Percentiles rank a stretch among this genome's conserved stretches.
These are phyloP conservation scores for Tortrix viridana DNA, from an alignment of 2,888 invertebrate species.

Conservation along the genomic window DNA sequence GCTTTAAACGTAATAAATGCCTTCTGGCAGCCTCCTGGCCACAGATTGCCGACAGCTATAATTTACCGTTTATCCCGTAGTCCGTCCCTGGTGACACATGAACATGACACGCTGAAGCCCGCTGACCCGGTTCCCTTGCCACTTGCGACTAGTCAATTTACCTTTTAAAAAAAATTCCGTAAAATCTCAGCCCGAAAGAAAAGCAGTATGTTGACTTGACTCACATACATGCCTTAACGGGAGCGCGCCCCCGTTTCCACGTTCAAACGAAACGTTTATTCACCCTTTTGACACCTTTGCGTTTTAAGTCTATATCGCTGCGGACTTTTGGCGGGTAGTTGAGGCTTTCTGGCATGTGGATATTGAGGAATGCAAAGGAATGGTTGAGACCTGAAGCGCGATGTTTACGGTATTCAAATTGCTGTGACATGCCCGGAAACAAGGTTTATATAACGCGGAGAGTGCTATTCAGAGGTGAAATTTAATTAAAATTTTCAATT, in stretches of 20 bases:
- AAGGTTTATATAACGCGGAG: constrained; percentile 42
- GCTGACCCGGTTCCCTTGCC: constrained; percentile 80
- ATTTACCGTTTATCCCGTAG: constrained; percentile 41
- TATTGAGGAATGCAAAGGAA: constrained; percentile 66
- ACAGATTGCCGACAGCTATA: constrained; percentile 26
- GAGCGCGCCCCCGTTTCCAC: constrained; percentile 69
- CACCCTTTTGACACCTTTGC: constrained; percentile 64
- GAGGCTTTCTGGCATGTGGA: constrained; percentile 49
- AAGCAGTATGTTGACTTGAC: constrained; percentile 79
- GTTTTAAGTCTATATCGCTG: constrained; percentile 63
- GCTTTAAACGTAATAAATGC: constrained; percentile 21
- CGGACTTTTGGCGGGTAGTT: constrained; percentile 50
- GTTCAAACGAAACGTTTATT: constrained; percentile 59
- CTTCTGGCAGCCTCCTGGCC: no score
- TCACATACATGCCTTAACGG: constrained; percentile 72
- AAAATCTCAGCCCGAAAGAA: constrained; percentile 73
- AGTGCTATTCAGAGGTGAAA: constrained; percentile 43
- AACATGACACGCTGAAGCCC: constrained; percentile 78
- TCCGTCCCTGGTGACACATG: constrained; percentile 74
- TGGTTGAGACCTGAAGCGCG: constrained; percentile 67
- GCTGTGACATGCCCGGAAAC: constrained; percentile 62
- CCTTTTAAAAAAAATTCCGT: constrained; percentile 74
- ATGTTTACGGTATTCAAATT: constrained; percentile 78
- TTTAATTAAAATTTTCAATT: constrained; percentile 55
- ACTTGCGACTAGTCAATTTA: constrained; percentile 80